phyloP scores from a whole-genome alignment of 1,140 invertebrate genomes.

The Drosophila mauritiana region DNA sequence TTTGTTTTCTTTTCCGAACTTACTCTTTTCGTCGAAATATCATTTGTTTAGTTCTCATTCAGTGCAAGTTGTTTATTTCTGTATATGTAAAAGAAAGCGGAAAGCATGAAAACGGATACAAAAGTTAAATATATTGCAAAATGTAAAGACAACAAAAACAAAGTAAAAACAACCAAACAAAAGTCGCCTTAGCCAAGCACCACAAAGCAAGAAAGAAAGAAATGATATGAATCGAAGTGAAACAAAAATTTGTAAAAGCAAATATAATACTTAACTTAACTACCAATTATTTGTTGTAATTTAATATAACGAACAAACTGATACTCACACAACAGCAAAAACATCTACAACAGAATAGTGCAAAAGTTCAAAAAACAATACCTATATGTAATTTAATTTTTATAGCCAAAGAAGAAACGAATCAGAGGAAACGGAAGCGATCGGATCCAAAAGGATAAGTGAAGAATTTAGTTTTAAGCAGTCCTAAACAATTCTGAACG shows the following conservation, averaged over 20 bases:
- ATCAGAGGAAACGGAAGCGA: slow-evolving; percentile 15
- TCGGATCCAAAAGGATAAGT: slow-evolving; percentile 27
- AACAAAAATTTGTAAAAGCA: slow-evolving; percentile 66
- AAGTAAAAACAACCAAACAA: slow-evolving; percentile 74
- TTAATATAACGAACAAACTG: slow-evolving; percentile 44
- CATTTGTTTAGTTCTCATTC: slow-evolving; percentile 14
- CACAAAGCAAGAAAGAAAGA: slow-evolving; percentile 69
- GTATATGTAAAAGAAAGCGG: slow-evolving; percentile 46
- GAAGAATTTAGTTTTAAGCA: slow-evolving; percentile 75
- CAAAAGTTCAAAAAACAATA: slow-evolving; percentile 70
- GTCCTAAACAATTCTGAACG: slow-evolving; percentile 51
- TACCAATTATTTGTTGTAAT: slow-evolving; percentile 78
- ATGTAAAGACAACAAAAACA: slow-evolving; percentile 75
- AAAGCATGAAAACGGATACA: slow-evolving; percentile 50
- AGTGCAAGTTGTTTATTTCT: slow-evolving; percentile 59
- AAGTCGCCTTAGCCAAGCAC: slow-evolving; percentile 84
- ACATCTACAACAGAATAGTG: slow-evolving; percentile 74
- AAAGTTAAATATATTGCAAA: slow-evolving; percentile 78
- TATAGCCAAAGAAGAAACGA: slow-evolving; percentile 76
- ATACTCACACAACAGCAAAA: slow-evolving; percentile 51
- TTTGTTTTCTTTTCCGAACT: slow-evolving; percentile 25
- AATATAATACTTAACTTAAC: slow-evolving; percentile 60
- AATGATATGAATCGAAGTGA: slow-evolving; percentile 54
- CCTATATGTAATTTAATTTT: slow-evolving; percentile 79
- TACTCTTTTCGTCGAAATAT: slow-evolving; percentile 10